phyloP scores from a whole-genome alignment of 2,113 vertebrate genomes.

The Chaetodon auriga region DNA sequence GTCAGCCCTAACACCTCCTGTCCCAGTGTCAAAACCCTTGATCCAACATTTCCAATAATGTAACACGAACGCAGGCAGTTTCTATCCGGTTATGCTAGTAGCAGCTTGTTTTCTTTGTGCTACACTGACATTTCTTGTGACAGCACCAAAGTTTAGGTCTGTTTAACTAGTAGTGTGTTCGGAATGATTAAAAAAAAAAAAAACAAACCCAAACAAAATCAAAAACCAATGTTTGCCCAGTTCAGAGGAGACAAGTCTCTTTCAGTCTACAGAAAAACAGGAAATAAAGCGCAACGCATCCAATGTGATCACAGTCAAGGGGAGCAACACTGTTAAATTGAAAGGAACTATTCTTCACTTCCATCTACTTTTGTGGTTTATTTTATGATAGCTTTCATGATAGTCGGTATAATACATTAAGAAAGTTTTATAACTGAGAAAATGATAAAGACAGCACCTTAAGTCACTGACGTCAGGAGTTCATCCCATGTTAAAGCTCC shows the following conservation, averaged over 20 bases:
- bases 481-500: conserved; percentile 73
- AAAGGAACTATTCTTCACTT: conserved; percentile 32
- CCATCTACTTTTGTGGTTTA: not conserved
- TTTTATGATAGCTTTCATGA: not conserved
- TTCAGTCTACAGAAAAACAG: not conserved
- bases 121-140: conserved; percentile 1
- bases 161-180: conserved; percentile 12
- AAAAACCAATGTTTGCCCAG: not conserved
- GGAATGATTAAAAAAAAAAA: not conserved
- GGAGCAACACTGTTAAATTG: not conserved
- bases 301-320: conserved; percentile 7
- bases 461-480: conserved; percentile 48
- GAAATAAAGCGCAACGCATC: not conserved
- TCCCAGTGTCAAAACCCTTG: not conserved
- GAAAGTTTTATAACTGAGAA: conserved; percentile 11
- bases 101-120: conserved; percentile 8
- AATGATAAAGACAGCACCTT: conserved; percentile 42
- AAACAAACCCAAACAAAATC: conserved; percentile 2
- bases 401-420: not conserved
- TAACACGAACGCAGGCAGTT: not conserved
- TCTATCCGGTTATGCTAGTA: not conserved
- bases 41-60: not conserved
- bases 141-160: not conserved
- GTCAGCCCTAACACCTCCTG: not conserved
- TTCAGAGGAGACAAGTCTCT: not conserved